Percentiles rank a stretch among this genome's conserved stretches.
Evolutionary conservation across 2,888 invertebrate species (phyloP).

Genomic region (Hybos culiciformis): DNA sequence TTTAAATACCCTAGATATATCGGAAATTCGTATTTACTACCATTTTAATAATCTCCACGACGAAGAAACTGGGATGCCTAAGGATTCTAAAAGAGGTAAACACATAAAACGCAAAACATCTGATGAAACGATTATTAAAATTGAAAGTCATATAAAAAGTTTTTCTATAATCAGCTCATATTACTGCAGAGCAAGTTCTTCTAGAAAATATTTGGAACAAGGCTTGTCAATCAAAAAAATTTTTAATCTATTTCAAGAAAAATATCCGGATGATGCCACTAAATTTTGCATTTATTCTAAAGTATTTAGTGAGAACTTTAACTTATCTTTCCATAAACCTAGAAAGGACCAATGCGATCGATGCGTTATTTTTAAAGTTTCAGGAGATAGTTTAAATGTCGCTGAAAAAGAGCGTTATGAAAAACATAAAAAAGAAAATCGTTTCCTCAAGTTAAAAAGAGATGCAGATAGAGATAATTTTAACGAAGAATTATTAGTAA

Average conservation of each 20-base stretch:
- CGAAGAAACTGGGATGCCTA: background rate
- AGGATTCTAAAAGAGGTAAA: too few species aligned
- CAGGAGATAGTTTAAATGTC: too few species aligned
- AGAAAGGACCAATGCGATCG: background rate
- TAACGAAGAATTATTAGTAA: background rate
- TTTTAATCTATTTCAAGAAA: background rate
- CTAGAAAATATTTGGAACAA: background rate
- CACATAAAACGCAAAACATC: background rate
- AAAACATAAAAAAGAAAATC: background rate
- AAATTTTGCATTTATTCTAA: too few species aligned
- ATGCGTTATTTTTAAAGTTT: background rate
- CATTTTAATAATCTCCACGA: background rate
- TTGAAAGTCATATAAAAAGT: background rate
- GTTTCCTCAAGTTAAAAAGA: background rate
- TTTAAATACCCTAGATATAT: background rate
- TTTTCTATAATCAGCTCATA: background rate
- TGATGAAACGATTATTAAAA: background rate
- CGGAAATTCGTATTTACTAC: background rate
- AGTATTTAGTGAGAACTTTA: background rate
- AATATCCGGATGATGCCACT: too few species aligned
- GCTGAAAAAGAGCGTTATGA: background rate
- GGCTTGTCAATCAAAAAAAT: background rate
- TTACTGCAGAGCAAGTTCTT: background rate
- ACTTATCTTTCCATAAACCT: background rate
- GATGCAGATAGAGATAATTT: background rate